Base-by-base conservation (phyloP, 2,797 vertebrate genomes). In the Poecile montanus region DNA sequence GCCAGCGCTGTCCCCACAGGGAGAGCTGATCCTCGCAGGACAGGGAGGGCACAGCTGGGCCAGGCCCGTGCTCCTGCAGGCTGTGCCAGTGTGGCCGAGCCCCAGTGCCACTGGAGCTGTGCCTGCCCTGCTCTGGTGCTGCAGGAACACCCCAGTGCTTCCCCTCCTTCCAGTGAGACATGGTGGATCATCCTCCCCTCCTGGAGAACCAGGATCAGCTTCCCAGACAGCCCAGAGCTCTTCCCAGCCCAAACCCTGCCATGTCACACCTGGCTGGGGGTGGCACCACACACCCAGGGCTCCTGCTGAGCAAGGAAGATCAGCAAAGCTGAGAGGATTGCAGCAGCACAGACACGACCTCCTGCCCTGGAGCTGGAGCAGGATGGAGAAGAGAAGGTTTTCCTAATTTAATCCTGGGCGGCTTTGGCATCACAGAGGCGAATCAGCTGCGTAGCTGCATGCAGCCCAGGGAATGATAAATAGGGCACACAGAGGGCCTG, bases 391-490 rank as follows among this genome's bases (percentile, higher is more conserved):
- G 83, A 51, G 56, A 82, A 68, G 26, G 38, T 85, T 89, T 65
- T 80, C 85, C 88, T 44, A 76, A 68, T 91, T 83, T 87, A 88
- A 85, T 73, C 58, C 72, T 1, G 1, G 40, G 27, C 1, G 2
- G 66, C 30, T 89, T 88, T 70, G 68, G 91, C 88, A 93, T 75
- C 83, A 65, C 4, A 6, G 53, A 88, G 71, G 61, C 70, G 82
- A 94, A 95, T 97, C 88, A 94, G 85, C 89, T 85, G 82, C 38
- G 1, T 66, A 72, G 76, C 80, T 87, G 65, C 20, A 15, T 57
- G 13, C 79, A 91, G 87, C 89, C 65, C 70, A 40, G 86, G 80
- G 93, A 94, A 84, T 62, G 91, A 94, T 53, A 84, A 94, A 95
- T 34, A 19, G 80, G 79, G 82, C 89, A 94, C 93, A 81, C 88